Conservation (phyloP, 2,797 vertebrate genomes). For the Cheracebus regulus region DNA sequence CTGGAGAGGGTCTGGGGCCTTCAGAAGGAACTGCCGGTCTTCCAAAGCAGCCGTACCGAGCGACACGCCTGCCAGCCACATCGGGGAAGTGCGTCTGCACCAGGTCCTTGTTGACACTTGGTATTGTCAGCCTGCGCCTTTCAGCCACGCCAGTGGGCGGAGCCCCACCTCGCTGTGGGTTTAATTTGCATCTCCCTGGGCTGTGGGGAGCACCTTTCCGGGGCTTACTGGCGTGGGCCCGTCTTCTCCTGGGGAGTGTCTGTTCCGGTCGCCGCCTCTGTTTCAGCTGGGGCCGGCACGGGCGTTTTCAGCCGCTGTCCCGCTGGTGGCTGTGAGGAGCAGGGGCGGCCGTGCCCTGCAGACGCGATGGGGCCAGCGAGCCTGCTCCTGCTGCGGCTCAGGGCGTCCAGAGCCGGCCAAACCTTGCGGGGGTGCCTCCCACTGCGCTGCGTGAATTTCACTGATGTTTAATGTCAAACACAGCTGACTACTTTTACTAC, state of each 20-base stretch:
- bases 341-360: not conserved
- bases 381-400: not conserved
- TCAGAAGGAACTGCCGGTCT: not conserved
- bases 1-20: too few relatives aligned
- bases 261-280: not conserved
- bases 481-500: not conserved
- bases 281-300: not conserved
- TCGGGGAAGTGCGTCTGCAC: not conserved
- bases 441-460: not conserved
- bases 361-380: not conserved
- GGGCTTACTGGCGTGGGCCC: not conserved
- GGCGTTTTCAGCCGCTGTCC: constrained; percentile 18
- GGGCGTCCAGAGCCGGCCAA: not conserved
- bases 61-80: not conserved
- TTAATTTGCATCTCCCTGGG: not conserved
- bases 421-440: not conserved
- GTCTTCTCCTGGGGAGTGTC: too few relatives aligned
- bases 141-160: not conserved
- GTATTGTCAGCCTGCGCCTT: not conserved
- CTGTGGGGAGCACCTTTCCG: not conserved
- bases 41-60: not conserved
- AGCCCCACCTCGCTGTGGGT: not conserved
- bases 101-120: not conserved
- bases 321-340: not conserved
- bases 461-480: not conserved